Evolutionary conservation across 2,888 invertebrate genomes (phyloP), one percentile per base, ranked within the genome.

Genomic region (Drosophila picticornis): DNA sequence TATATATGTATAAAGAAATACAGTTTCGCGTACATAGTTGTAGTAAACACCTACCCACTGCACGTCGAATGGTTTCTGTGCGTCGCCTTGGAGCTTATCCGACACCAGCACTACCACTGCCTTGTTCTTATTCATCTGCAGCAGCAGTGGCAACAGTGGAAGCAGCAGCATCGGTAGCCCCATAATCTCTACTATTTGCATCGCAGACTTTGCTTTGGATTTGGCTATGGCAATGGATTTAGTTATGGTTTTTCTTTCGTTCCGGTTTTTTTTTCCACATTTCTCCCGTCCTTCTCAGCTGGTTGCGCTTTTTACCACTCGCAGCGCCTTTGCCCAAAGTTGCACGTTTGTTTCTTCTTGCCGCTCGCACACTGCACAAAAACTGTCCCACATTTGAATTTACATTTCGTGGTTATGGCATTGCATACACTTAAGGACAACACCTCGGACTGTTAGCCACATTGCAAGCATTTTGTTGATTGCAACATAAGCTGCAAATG

Each of bases 161-260:
- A 52, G 31, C 13, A 34, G 53, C 34, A 56, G 55, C 40, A 59
- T 60, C 51, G 56, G 75, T 56, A 74, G 75, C 59, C 73, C 80
- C 87, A 90, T 88, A 88, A 88, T 88, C 87, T 88, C 87, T 88
- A 88, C 87, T 90, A 88, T 88, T 88, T 90, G 87, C 87, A 88
- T 88, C 89, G 87, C 90, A 88, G 89, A 86, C 90, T 88, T 88
- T 88, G 90, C 90, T 83, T 90, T 73, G 90, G 90, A 88, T 88
- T 87, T 87, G 85, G 72, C 75, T 74, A 88, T 88, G 89, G 87
- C 89, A 78, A 87, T 86, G 87, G 87, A 88, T 88, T 88, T 88
- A 90, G 87, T 88, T 88, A 88, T 88, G 87, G 87, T 86, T 88
- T 90, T 86, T 86, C 89, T 88, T 90, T 67, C 57, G 59, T 73